Evolutionary conservation across 2,888 invertebrate genomes (phyloP).

Genomic region (Apamea epomidion): DNA sequence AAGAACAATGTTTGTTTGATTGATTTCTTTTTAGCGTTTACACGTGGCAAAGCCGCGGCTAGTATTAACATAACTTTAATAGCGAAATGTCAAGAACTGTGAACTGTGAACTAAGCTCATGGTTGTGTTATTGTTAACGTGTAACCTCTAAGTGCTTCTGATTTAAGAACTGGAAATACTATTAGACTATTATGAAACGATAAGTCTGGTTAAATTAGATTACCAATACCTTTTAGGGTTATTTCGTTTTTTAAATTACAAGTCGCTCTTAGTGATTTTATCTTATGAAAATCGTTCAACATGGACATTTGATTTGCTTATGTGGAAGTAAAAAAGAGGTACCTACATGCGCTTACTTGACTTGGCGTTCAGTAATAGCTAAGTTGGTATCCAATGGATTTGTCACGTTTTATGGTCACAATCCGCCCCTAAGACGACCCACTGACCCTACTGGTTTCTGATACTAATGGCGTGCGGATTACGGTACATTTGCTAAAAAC

Average conservation of each 20-base stretch:
- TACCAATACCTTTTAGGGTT: not conserved
- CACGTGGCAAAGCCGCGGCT: not conserved
- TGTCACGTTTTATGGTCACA: no score
- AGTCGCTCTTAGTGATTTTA: not conserved
- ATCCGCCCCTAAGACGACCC: no score
- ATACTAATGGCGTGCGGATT: no score
- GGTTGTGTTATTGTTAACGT: not conserved
- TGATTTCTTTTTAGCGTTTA: not conserved
- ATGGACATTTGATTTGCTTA: no score
- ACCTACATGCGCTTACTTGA: not conserved
- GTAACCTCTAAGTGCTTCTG: not conserved
- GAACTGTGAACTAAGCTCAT: no score
- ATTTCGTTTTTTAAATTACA: not conserved
- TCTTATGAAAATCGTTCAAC: not conserved
- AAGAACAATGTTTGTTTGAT: no score
- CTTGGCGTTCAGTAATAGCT: not conserved
- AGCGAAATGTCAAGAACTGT: conserved; percentile 1
- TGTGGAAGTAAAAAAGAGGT: not conserved
- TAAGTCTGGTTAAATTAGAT: not conserved
- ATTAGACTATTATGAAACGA: not conserved
- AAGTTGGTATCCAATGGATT: no score
- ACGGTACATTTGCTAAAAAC: no score
- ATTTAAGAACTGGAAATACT: conserved; percentile 20
- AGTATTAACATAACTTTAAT: not conserved
- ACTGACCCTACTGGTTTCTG: no score